Evolutionary conservation across 2,888 invertebrate species (phyloP).

Genomic region (Sminthurides aquaticus): DNA sequence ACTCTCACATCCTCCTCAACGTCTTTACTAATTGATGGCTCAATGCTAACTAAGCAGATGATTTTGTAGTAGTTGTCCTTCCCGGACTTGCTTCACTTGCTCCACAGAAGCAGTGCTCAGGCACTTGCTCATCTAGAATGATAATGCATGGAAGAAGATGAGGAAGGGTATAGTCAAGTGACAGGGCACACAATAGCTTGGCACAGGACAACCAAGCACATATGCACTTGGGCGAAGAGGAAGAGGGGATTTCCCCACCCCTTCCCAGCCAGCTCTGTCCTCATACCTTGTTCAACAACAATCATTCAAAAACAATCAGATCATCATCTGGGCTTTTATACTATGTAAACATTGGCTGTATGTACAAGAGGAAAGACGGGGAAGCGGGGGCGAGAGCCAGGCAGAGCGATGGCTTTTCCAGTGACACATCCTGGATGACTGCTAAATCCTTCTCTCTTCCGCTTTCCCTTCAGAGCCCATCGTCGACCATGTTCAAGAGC

Average conservation of each 20-base stretch:
- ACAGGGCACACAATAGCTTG: neutral
- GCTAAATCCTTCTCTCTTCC: neutral
- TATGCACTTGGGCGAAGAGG: neutral
- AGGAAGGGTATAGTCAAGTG: neutral
- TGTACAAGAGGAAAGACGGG: too few species aligned
- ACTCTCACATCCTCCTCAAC: neutral
- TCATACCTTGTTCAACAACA: neutral
- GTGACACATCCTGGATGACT: conserved; percentile 1
- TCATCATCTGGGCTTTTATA: neutral
- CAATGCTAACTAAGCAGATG: neutral
- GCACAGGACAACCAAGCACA: neutral
- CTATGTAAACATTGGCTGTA: conserved; percentile 1
- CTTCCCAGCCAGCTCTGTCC: neutral
- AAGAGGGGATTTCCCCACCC: neutral
- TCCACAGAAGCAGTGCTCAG: too few species aligned
- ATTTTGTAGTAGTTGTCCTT: too few species aligned
- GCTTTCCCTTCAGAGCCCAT: neutral
- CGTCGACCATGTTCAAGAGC: neutral
- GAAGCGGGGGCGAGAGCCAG: too few species aligned
- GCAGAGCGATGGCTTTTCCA: conserved; percentile 2
- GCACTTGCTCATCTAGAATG: too few species aligned
- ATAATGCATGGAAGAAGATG: too few species aligned
- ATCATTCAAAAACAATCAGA: conserved; percentile 3
- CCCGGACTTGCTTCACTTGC: too few species aligned
- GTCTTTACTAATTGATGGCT: neutral